Percentiles rank a stretch among this genome's conserved stretches.
Evolutionary conservation across 2,113 vertebrate genomes (phyloP).

Genomic region (Origma solitaria): DNA sequence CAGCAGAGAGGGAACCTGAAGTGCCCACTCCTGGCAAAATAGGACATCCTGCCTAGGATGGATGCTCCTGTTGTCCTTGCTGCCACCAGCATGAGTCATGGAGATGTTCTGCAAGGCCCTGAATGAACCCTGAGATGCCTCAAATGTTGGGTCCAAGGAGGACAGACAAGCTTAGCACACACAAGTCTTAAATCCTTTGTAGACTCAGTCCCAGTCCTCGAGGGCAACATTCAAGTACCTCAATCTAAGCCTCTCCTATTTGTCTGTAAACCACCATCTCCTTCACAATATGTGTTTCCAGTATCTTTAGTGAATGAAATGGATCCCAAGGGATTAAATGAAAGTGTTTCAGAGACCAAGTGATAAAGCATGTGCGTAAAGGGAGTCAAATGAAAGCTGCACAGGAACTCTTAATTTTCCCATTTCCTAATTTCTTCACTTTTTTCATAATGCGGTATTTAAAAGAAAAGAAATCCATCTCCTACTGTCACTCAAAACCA

Average conservation of each 20-base stretch:
- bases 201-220: neutral
- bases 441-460: neutral
- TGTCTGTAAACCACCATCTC: neutral
- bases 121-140: accelerated
- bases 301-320: neutral
- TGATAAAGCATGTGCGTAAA: neutral
- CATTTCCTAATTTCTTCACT: conserved; percentile 7
- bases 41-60: neutral
- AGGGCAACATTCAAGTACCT: neutral
- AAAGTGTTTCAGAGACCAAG: neutral
- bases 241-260: neutral
- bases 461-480: neutral
- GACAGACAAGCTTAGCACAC: accelerated
- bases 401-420: neutral
- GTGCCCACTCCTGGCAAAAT: neutral
- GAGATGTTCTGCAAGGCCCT: neutral
- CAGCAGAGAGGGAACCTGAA: neutral
- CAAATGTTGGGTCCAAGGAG: neutral
- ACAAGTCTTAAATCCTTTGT: neutral
- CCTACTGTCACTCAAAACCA: neutral
- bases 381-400: neutral
- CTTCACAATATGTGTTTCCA: accelerated
- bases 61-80: neutral
- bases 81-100: accelerated
- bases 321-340: neutral